Evolutionary conservation across 1,140 invertebrate genomes (phyloP).

Genomic region (Asobara japonica): DNA sequence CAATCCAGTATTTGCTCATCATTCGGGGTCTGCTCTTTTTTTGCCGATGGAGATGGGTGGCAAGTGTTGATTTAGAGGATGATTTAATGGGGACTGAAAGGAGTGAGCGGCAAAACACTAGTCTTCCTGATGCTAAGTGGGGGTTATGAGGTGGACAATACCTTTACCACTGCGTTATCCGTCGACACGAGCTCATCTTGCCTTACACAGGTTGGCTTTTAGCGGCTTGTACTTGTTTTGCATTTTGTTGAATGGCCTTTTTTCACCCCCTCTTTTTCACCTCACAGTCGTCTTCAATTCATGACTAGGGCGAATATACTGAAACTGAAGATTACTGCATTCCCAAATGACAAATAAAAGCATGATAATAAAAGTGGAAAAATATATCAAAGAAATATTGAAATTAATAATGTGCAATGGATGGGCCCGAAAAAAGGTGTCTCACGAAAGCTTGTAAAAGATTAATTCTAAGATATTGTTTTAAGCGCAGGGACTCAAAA

Average conservation of each 20-base stretch:
- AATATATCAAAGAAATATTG: no score
- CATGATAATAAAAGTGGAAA: background rate
- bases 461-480: background rate
- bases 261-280: background rate
- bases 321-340: conserved; percentile 7
- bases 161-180: conserved; percentile 38
- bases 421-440: background rate
- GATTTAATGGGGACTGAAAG: background rate
- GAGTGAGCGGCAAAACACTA: background rate
- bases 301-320: background rate
- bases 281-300: background rate
- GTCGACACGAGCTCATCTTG: conserved; percentile 16
- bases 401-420: background rate
- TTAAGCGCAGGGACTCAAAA: background rate
- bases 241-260: conserved; percentile 22
- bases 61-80: background rate
- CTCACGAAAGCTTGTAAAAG: background rate
- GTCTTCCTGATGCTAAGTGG: background rate
- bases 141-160: conserved; percentile 36
- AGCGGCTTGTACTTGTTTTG: conserved; percentile 26
- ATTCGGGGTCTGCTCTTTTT: background rate
- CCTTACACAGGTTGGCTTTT: conserved; percentile 51
- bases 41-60: background rate
- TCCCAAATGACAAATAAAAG: background rate
- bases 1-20: no score